phyloP scores from a whole-genome alignment of 2,888 invertebrate genomes.

The Chamaedrilus cognettii region DNA sequence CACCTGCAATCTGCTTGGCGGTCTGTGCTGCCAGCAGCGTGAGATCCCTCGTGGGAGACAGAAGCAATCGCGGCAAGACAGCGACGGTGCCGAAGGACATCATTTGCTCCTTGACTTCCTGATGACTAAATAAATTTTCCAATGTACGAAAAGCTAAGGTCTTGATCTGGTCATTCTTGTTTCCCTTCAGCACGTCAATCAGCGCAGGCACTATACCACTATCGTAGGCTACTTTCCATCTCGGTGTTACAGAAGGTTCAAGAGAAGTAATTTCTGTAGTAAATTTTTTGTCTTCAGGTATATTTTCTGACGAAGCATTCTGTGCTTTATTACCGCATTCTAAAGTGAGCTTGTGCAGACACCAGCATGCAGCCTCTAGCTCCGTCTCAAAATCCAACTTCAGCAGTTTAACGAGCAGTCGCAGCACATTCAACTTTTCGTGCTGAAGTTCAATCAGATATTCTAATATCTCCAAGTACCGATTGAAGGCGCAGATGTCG shows the following conservation, averaged over 20 bases:
- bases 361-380: constrained; percentile 46
- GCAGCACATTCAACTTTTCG: constrained; percentile 50
- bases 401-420: constrained; percentile 47
- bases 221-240: not conserved
- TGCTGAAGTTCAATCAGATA: constrained; percentile 46
- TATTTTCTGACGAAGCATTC: not conserved
- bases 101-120: not conserved
- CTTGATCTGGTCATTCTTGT: not conserved
- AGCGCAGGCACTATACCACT: not conserved
- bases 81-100: not conserved
- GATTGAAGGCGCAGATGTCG: not conserved
- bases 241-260: too few species aligned
- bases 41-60: not conserved
- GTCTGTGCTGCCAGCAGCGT: not conserved
- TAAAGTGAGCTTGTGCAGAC: constrained; percentile 45
- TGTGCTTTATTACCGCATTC: not conserved
- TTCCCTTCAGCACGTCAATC: not conserved
- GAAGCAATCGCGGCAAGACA: not conserved
- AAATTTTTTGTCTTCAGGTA: not conserved
- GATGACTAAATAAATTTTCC: not conserved
- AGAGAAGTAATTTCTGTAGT: too few species aligned
- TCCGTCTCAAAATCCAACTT: constrained; percentile 50
- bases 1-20: not conserved
- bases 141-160: not conserved
- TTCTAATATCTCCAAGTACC: constrained; percentile 42